Base-by-base conservation (phyloP, 2,888 invertebrate genomes). In the Agonum fuliginosum region DNA sequence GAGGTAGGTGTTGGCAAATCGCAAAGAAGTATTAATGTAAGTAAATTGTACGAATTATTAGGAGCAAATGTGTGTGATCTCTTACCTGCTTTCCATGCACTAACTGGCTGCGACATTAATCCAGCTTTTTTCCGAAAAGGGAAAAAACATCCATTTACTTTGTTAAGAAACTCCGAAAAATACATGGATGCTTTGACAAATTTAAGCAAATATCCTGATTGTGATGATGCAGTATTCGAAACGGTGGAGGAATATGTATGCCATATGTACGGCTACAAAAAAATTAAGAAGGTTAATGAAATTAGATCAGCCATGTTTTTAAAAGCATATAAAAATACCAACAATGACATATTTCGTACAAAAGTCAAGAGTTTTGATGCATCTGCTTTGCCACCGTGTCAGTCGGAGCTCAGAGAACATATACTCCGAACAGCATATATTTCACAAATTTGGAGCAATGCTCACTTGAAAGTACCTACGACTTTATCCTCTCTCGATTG, bases 51-150 rank as follows among this genome's bases (percentile, higher is more conserved):
- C n/a, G 22, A 54, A 8, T 14, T 5, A 3, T n/a, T 54, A 3
- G 54, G 19, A 6, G 4, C 6, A 6, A 6, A 8, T 4, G 3
- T 54, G 10, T 12, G 17, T 17, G 10, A 3, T 17, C 3, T 5
- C 6, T 20, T 17, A 19, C 54, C 54, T 3, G 54, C 54, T 3
- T 54, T 54, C n/a, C 54, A 54, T 17, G 54, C 54, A 3, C 17
- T 54, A 4, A 54, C 54, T 3, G 54, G 54, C 2, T 54, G 54
- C n/a, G 54, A 54, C 19, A 14, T 17, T 17, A 54, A 54, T 54
- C 54, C 54, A 19, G 20, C 54, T 5, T 54, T 54, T 17, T 54
- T 14, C n/a, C 17, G 22, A 19, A 54, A 54, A 20, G 54, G 19
- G 10, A 17, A 54, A 17, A 6, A 3, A 17, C 17, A 19, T 3